Evolutionary conservation across 1,140 invertebrate species (phyloP).

Genomic region (Muscidifurax raptorellus): DNA sequence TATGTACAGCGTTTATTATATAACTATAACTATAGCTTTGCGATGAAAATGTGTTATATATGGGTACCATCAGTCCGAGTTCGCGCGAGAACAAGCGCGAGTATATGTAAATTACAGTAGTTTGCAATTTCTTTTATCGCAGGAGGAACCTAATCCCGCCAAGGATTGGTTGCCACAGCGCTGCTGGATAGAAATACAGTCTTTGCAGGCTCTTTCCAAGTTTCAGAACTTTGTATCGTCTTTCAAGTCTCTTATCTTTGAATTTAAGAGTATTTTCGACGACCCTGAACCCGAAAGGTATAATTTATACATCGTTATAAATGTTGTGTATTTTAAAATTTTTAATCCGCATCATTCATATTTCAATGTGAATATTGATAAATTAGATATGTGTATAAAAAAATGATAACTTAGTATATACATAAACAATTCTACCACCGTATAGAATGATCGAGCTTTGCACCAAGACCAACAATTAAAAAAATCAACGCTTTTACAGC

Average conservation of each 20-base stretch:
- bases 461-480: too few relatives aligned
- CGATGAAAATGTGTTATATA: too few relatives aligned
- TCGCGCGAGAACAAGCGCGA: not conserved
- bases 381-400: too few relatives aligned
- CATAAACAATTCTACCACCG: too few relatives aligned
- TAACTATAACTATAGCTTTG: not conserved
- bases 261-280: constrained; percentile 79
- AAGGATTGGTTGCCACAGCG: constrained; percentile 78
- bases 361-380: too few relatives aligned
- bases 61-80: not conserved
- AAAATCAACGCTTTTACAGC: not conserved
- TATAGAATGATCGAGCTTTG: too few relatives aligned
- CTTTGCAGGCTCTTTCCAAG: constrained; percentile 73
- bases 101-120: not conserved
- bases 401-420: too few relatives aligned
- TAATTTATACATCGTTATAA: too few relatives aligned
- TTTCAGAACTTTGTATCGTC: constrained; percentile 75
- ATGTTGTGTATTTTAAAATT: too few relatives aligned
- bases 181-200: constrained; percentile 80
- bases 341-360: too few relatives aligned
- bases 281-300: constrained; percentile 70
- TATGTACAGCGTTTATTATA: too few relatives aligned
- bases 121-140: constrained; percentile 8
- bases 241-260: constrained; percentile 71
- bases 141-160: constrained; percentile 77